A percentile compares a stretch with the other conserved stretches of the same genome.
Conservation (phyloP, 2,888 invertebrate species). For the Ormia ochracea region DNA sequence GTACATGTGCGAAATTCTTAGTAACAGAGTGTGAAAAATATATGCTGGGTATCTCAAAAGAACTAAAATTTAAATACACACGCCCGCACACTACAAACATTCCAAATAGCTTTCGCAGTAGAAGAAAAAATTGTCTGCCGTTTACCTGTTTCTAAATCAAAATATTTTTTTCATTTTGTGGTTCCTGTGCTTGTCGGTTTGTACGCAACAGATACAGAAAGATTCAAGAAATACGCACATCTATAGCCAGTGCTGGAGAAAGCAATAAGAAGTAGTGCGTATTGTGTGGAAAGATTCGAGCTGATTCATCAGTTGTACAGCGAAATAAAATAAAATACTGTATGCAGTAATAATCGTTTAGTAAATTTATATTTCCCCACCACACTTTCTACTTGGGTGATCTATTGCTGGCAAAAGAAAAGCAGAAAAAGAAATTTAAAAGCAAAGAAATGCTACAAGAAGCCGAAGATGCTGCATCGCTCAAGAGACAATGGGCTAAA, state of each 20-base stretch:
- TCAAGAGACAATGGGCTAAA: slow-evolving; percentile 71
- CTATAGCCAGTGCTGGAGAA: background rate
- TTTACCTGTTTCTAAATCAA: slow-evolving; percentile 11
- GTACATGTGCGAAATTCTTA: background rate
- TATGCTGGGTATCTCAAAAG: background rate
- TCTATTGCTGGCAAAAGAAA: background rate
- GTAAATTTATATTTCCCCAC: background rate
- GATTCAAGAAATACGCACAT: slow-evolving; percentile 5
- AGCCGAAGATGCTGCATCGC: slow-evolving; percentile 65
- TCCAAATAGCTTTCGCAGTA: background rate
- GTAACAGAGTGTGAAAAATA: background rate
- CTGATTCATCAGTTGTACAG: slow-evolving; percentile 29
- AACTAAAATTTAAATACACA: background rate
- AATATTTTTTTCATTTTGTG: background rate
- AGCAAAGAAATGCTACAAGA: slow-evolving; percentile 38
- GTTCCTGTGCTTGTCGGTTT: background rate
- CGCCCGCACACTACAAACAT: slow-evolving; percentile 8
- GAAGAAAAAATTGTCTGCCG: background rate
- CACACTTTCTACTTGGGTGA: background rate
- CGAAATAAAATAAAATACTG: background rate
- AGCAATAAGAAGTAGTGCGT: background rate
- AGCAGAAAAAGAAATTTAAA: background rate
- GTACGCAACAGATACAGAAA: slow-evolving; percentile 48
- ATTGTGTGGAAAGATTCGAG: slow-evolving; percentile 1
- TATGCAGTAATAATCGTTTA: background rate